These are phyloP conservation scores for Ailuropoda melanoleuca DNA, from an alignment of 2,113 vertebrate genomes.

Conservation along the genomic window DNA sequence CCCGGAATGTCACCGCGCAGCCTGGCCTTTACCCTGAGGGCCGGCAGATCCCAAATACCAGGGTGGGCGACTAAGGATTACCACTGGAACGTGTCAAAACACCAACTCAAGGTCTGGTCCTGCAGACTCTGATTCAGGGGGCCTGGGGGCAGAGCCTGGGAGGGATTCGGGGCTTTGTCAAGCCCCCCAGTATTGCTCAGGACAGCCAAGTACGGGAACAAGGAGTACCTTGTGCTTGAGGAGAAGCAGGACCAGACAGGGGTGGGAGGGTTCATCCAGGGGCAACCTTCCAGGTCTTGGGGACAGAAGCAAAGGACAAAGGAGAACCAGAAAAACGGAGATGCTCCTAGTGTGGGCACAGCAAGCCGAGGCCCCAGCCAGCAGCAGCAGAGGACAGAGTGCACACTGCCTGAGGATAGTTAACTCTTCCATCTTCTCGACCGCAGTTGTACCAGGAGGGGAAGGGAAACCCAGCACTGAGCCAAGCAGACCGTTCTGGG, in stretches of 20 bases:
- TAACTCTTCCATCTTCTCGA: too few species aligned
- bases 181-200: background rate
- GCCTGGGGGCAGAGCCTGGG: too few species aligned
- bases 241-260: background rate
- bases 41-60: background rate
- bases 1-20: background rate
- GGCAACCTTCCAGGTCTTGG: background rate
- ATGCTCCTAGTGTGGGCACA: background rate
- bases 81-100: background rate
- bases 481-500: background rate
- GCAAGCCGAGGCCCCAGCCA: background rate
- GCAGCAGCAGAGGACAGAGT: rapidly evolving
- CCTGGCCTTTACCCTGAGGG: background rate
- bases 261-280: background rate
- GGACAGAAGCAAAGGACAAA: background rate
- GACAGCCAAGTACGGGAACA: background rate
- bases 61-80: background rate
- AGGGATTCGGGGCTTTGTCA: too few species aligned
- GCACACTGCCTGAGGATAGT: rapidly evolving
- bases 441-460: background rate
- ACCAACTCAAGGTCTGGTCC: background rate
- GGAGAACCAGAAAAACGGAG: background rate
- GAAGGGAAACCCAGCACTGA: background rate
- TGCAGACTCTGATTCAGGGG: background rate
- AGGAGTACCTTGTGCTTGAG: background rate